These are phyloP conservation scores for Daphoenositta chrysoptera DNA, from an alignment of 2,113 vertebrate species.

Conservation along the genomic window DNA sequence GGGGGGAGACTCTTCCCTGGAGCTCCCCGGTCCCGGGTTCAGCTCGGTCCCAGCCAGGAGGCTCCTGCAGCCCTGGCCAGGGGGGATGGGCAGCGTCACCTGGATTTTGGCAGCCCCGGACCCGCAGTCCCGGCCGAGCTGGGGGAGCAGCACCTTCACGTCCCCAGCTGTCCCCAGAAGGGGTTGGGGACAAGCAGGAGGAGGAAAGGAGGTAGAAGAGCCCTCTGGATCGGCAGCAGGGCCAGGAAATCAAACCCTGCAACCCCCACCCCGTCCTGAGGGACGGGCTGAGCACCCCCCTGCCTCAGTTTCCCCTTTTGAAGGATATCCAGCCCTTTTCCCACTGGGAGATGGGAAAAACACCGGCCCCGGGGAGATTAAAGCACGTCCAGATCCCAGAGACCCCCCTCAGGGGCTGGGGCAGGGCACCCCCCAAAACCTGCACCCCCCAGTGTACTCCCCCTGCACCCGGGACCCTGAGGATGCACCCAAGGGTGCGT, in stretches of 20 bases:
- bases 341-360: neutral
- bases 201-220: neutral
- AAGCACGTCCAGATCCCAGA: neutral
- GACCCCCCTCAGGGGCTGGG: neutral
- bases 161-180: neutral
- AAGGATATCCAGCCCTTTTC: neutral
- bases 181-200: neutral
- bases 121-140: neutral
- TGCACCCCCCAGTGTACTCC: neutral
- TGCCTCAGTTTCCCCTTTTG: neutral
- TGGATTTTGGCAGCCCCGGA: neutral
- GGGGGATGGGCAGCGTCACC: neutral
- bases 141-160: neutral
- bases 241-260: neutral
- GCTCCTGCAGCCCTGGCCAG: accelerated
- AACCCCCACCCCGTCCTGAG: neutral
- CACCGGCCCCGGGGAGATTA: accelerated
- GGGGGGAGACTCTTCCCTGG: neutral
- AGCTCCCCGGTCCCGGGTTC: accelerated
- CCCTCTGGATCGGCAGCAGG: neutral
- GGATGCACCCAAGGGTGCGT: neutral
- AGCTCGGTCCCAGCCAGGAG: accelerated
- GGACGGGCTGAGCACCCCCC: neutral
- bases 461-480: neutral
- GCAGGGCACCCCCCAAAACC: neutral